phyloP scores from a whole-genome alignment of 2,888 invertebrate genomes.

The Caenorhabditis sulstoni region DNA sequence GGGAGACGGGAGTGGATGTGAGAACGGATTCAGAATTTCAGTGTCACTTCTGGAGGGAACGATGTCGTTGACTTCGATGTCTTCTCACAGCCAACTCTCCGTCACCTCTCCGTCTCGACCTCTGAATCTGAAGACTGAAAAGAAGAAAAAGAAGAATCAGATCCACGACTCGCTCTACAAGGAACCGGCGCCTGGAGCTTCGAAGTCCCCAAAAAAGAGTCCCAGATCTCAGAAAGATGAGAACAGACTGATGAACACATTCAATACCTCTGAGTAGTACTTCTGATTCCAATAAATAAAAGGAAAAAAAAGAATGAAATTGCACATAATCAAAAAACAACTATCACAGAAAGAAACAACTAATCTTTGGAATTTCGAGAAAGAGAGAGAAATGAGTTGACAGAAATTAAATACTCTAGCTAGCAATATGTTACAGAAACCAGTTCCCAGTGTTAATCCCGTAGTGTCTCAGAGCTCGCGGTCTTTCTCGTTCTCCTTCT shows the following conservation, averaged over 20 bases:
- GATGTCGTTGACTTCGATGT: constrained; percentile 40
- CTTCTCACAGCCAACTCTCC: constrained; percentile 33
- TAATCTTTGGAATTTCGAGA: constrained; percentile 1
- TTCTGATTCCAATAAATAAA: not conserved
- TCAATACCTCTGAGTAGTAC: constrained; percentile 29
- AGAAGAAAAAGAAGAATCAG: constrained; percentile 10
- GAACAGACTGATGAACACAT: constrained; percentile 45
- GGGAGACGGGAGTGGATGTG: not conserved
- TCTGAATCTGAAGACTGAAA: constrained; percentile 25
- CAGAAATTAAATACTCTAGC: constrained; percentile 2
- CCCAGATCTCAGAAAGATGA: constrained; percentile 26
- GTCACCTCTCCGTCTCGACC: constrained; percentile 30
- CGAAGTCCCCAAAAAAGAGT: not conserved
- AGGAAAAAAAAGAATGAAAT: constrained; percentile 8
- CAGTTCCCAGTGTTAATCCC: constrained; percentile 18
- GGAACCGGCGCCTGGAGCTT: not conserved
- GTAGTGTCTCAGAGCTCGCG: constrained; percentile 7
- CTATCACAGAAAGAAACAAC: constrained; percentile 7
- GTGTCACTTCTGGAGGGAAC: constrained; percentile 35
- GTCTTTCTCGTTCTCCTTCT: constrained; percentile 64
- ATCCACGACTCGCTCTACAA: constrained; percentile 12
- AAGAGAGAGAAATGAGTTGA: not conserved
- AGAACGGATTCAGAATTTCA: not conserved
- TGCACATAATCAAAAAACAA: constrained; percentile 7
- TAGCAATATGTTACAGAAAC: constrained; percentile 11